Evolutionary conservation across 2,113 vertebrate species (phyloP), one percentile per base, ranked within the genome.

Genomic region (Gallinago undulata): DNA sequence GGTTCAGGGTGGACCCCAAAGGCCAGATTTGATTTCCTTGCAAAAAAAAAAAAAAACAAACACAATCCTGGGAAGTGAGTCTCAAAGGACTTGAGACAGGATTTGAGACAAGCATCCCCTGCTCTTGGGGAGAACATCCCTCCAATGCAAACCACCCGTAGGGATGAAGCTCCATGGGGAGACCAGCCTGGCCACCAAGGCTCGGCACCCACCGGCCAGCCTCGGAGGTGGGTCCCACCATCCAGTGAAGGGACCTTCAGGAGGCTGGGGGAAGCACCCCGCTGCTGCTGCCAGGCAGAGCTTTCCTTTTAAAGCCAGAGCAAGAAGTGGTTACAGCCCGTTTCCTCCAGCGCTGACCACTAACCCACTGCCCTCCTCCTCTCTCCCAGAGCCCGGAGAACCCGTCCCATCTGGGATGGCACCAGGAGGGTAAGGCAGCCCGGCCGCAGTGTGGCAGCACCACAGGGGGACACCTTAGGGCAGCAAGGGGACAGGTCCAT

Each of bases 1-100:
- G 12, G n/a, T 6, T 53, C 2, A 4, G 41, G 53, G 11, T 3
- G 3, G 9, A 35, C 18, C 22, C 21, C 0, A 0, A 23, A 12
- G 87, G 33, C 43, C 72, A 37, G 12, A 3, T 4, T 28, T 19
- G 13, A 9, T 4, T 6, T 56, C 66, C 59, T 9, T 22, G 48
- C 21, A 13, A 9, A 28, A 50, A 80, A 79, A 47, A 47, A 87
- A 6, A 5, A 11, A 7, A 28, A 5, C 41, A 50, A 80, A 82
- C 35, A 11, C 81, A 6, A 5, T 14, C 45, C 63, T 53, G 70
- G 62, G 14, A 84, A 75, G 23, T 1, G 18, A 74, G 5, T 37
- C 8, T 41, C 55, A 13, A 43, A 77, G 45, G 64, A 53, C 48
- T 10, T 48, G 56, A 47, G 56, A 9, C 2, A 11, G 59, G 51